phyloP scores from a whole-genome alignment of 2,797 vertebrate species.

The Tenualosa ilisha region DNA sequence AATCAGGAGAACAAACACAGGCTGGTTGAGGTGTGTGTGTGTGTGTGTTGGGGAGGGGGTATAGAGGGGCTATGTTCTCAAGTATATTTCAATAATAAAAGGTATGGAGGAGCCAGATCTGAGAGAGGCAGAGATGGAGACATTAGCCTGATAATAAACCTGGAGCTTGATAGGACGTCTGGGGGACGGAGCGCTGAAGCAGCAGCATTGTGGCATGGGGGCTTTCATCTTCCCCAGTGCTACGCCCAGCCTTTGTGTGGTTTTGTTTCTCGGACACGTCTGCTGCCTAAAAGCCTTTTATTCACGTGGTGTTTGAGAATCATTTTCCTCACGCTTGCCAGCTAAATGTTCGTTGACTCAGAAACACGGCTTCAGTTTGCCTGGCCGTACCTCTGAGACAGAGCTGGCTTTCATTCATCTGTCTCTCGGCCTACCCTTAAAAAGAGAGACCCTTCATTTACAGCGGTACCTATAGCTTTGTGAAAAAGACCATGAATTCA shows the following conservation, averaged over 20 bases:
- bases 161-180: neutral
- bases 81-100: slow-evolving; percentile 64
- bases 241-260: slow-evolving; percentile 36
- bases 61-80: neutral
- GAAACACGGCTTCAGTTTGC: neutral
- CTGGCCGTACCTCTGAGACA: neutral
- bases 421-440: too few species aligned
- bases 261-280: slow-evolving; percentile 33
- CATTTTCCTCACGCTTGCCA: neutral
- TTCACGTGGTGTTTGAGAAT: neutral
- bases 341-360: neutral
- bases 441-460: too few species aligned
- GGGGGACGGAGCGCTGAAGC: neutral
- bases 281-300: slow-evolving; percentile 34
- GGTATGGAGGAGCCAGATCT: slow-evolving; percentile 46
- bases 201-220: slow-evolving; percentile 18
- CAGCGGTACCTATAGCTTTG: neutral
- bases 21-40: neutral
- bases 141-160: slow-evolving; percentile 56
- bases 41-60: neutral
- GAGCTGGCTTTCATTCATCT: neutral
- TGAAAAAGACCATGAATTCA: neutral
- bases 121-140: slow-evolving; percentile 38
- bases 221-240: slow-evolving; percentile 53
- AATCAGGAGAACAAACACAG: slow-evolving; percentile 47